Conservation (phyloP, 2,113 vertebrate genomes). For the Nycticebus coucang region DNA sequence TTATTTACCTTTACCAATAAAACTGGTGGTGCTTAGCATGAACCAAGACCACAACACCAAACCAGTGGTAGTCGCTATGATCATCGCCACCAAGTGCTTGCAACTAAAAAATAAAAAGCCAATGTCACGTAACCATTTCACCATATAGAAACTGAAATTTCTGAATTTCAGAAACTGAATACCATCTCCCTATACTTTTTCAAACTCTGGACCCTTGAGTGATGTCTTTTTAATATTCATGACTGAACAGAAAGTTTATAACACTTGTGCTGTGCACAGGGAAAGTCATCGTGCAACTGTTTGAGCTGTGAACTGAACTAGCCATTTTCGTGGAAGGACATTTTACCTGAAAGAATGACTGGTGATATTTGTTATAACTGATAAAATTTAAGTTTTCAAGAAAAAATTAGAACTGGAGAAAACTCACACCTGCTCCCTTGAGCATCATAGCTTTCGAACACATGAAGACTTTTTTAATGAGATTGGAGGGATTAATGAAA, state of each 20-base stretch:
- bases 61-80: accelerated
- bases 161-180: too few relatives aligned
- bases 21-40: neutral
- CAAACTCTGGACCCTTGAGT: neutral
- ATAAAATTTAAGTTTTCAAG: neutral
- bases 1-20: neutral
- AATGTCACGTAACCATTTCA: neutral
- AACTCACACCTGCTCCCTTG: neutral
- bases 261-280: neutral
- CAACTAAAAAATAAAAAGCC: neutral
- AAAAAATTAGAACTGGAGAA: neutral
- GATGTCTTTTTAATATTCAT: neutral
- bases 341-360: neutral
- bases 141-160: neutral
- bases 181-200: too few relatives aligned
- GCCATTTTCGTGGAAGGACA: neutral
- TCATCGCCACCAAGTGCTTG: neutral
- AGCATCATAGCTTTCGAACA: neutral
- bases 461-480: neutral
- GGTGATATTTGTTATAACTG: neutral
- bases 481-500: neutral
- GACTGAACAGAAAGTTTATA: neutral
- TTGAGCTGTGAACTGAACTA: neutral
- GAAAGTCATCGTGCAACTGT: neutral
- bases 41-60: neutral